Evolutionary conservation across 2,797 vertebrate genomes (phyloP), one percentile per base, ranked within the genome.

Genomic region (Silurus lanzhouensis): DNA sequence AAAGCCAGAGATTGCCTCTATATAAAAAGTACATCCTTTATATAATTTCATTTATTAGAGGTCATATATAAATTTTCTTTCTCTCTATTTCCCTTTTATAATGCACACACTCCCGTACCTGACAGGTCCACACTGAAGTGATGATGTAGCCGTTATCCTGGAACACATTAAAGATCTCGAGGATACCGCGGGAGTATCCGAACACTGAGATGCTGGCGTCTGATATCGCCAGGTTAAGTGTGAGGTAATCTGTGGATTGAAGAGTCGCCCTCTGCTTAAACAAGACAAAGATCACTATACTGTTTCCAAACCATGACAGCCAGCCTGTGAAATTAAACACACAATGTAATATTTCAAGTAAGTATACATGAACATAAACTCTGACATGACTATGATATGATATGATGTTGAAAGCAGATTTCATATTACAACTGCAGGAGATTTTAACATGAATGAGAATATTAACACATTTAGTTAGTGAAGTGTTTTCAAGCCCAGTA

Each of bases 301-400:
- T 96, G 92, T 97, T 98, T 87, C 96, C 95, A 92, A 97, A 96
- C 97, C 96, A 98, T 75, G 97, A 96, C 71, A 96, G 89, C 96
- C 96, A 97, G 81, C 96, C 96, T 97, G 87, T 13, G 68, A 88
- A 89, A 84, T 66, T 89, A 90, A 25, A 90, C 76, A 89, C 60
- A 63, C 60, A 63, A 5, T 68, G 27, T 57, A 55, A 55, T 48
- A 52, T 67, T 81, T 64, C 8, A 52, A 67, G 60, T 38, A 63
- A 14, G 19, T 44, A 13, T 67, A 31, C 46, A 57, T 68, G 79
- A 14, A 55, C 44, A 70, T 70, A 20, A 12, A 46, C 13, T 17
- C 46, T 25, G 57, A 19, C 25, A 61, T 78, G 76, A 44, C 19
- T 38, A 61, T 31, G 31, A 31, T 31, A 31, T 44, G 55, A 58